Evolutionary conservation across 2,888 invertebrate species (phyloP), one percentile per base, ranked within the genome.

Genomic region (Heliconius ethilla): DNA sequence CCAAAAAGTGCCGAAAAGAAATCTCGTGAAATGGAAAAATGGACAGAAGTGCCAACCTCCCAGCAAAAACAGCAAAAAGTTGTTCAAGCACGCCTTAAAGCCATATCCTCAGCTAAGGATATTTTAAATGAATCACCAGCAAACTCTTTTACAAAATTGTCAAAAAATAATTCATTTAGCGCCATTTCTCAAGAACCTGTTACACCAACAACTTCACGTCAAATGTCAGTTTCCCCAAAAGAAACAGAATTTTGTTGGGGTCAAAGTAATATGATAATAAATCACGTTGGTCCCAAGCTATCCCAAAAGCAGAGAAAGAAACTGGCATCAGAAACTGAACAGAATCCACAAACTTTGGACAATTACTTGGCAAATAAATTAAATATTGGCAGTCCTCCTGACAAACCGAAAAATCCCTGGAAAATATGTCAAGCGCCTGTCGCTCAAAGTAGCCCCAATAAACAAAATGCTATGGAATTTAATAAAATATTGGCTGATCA

Each of bases 401-500:
- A 92, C 18, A 92, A 92, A 88, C 95, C 86, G 79, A 95, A 93
- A 89, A 95, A 92, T 86, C 95, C 91, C 1, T 94, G 90, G 93
- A 94, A 89, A 82, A 90, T 90, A 45, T 87, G 86, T 78, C 91
- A 91, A 80, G 82, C 82, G 1, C 90, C 89, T 4, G 79, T 88
- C 0, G 89, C 89, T 11, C 89, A 86, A 82, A 94, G 87, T 86
- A 92, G 88, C 85, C 95, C 80, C 89, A 96, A 85, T 77, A 86
- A 84, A 73, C 73, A 87, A 0, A 92, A 90, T 81, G 81, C 89
- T 2, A 85, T 93, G 75, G 89, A 91, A 80, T 94, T 94, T 78
- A 89, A 93, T 82, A 90, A 94, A 81, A 97, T 98, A 81, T 92
- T 97, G 75, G 96, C 96, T 22, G 97, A 96, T 83, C 97, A 98